A percentile compares a stretch with the other conserved stretches of the same genome.
Conservation (phyloP, 2,797 vertebrate genomes). For the Glossophaga mutica region DNA sequence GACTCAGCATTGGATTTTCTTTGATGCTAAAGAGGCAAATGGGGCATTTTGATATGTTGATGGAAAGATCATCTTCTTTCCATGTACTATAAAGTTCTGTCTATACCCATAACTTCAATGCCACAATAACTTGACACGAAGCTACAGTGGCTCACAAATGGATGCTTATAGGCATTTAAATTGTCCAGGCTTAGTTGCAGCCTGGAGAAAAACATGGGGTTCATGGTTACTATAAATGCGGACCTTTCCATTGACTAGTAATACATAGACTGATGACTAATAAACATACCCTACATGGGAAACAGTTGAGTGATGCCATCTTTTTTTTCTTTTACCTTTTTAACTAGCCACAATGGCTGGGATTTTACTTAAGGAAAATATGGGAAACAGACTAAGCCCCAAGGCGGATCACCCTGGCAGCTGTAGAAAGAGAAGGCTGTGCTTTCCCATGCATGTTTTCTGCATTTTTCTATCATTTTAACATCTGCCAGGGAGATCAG, state of each 20-base stretch:
- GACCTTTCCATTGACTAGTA: slow-evolving; percentile 28
- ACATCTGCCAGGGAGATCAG: slow-evolving; percentile 42
- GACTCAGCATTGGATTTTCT: not conserved
- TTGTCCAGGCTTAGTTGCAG: not conserved
- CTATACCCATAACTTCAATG: slow-evolving; percentile 39
- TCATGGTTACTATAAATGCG: slow-evolving; percentile 40
- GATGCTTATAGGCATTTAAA: slow-evolving; percentile 30
- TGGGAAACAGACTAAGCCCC: slow-evolving; percentile 63
- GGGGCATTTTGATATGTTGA: slow-evolving; percentile 9
- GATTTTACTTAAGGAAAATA: slow-evolving; percentile 68
- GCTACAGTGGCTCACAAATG: slow-evolving; percentile 2
- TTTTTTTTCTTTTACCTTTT: slow-evolving; percentile 59
- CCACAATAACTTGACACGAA: slow-evolving; percentile 46
- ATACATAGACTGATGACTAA: slow-evolving; percentile 57
- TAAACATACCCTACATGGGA: slow-evolving; percentile 54
- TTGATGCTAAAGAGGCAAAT: not conserved
- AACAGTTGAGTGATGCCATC: slow-evolving; percentile 61
- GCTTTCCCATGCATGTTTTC: slow-evolving; percentile 46
- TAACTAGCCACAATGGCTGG: slow-evolving; percentile 62
- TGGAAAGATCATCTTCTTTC: slow-evolving; percentile 60
- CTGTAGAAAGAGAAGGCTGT: slow-evolving; percentile 61
- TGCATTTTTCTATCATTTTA: slow-evolving; percentile 56
- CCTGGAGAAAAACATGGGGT: slow-evolving; percentile 49
- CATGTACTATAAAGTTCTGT: slow-evolving; percentile 28
- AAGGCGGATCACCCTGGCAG: slow-evolving; percentile 57